Base-by-base conservation (phyloP, 2,797 vertebrate genomes). In the Enteromius argenteus region DNA sequence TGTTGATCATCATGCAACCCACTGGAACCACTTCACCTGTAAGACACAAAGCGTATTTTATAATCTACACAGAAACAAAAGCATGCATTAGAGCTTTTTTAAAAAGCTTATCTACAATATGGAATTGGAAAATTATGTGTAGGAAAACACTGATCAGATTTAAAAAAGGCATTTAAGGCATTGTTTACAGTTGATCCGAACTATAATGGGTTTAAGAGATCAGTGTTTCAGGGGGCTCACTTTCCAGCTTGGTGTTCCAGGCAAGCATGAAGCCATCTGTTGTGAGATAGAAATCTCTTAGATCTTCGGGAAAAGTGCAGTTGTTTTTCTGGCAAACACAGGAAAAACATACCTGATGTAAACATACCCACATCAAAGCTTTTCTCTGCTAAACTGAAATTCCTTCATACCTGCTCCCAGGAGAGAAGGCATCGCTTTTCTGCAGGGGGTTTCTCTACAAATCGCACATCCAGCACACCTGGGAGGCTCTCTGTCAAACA, bases 241-340 rank as follows among this genome's bases (percentile, higher is more conserved):
- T 94, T 82, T 98, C 97, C 0, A 97, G 90, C 90, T 97, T 99
- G 68, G 97, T 95, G 51, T 90, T 97, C 98, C 98, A 99, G 5
- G 96, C 96, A 89, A 99, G 95, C 21, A 95, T 96, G 80, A 99
- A 97, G 80, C 98, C 97, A 88, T 99, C 97, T 0, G 96, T 97
- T 89, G 98, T 98, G 81, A 98, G 93, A 88, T 98, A 99, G 88
- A 99, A 99, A 90, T 98, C 97, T 92, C 96, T 95, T 81, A 99
- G 90, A 92, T 99, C 98, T 64, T 98, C 97, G 44, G 98, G 97
- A 83, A 99, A 93, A 82, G 93, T 42, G 44, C 98, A 99, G 9
- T 92, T 94, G 85, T 98, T 97, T 93, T 96, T 99, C 98, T 99
- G 89, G 85, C 66, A 21, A n/a, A 85, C 58, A 87, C 3, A 78